Base-by-base conservation (phyloP, 2,797 vertebrate species). In the Crenichthys baileyi region DNA sequence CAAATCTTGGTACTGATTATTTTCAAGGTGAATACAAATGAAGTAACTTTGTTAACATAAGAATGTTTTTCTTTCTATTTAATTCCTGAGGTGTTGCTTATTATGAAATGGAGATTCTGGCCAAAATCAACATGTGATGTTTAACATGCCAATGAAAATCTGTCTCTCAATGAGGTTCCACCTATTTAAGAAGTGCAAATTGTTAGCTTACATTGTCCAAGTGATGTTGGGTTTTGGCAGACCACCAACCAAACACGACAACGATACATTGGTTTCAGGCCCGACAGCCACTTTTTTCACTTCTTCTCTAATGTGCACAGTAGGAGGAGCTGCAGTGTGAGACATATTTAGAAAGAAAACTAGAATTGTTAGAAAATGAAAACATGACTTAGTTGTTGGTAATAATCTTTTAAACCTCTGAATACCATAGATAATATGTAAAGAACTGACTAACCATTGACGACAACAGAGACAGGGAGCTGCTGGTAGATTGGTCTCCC, bases 201-300 rank as follows among this genome's bases (percentile, higher is more conserved):
- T 73, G 5, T 56, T n/a, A 53, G 68, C 95, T 91, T 90, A 96
- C 95, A 85, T 76, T 74, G 46, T 88, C 96, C 96, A 96, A 79
- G 70, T 88, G 83, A 96, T 96, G 60, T 80, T 89, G 51, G 96
- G 95, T 77, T 85, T 83, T 1, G 96, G 96, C 0, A 9, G 7
- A 68, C 95, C 96, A 0, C 84, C 85, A 44, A 95, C 95, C 86
- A 95, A 87, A 87, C 96, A 96, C 61, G 79, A 2, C 31, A 96
- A 81, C 50, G 95, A 89, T 39, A 93, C 89, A 0, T 93, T 95
- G 70, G 75, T 91, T 48, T 95, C 82, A 73, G 93, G 88, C 79
- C 95, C 95, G 0, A 94, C 95, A 26, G 91, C 53, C 44, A 95
- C 94, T 78, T 81, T 93, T 65, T 87, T 90, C 65, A 80, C 76